Conservation (phyloP, 2,113 vertebrate genomes). For the Gopherus evgoodei region DNA sequence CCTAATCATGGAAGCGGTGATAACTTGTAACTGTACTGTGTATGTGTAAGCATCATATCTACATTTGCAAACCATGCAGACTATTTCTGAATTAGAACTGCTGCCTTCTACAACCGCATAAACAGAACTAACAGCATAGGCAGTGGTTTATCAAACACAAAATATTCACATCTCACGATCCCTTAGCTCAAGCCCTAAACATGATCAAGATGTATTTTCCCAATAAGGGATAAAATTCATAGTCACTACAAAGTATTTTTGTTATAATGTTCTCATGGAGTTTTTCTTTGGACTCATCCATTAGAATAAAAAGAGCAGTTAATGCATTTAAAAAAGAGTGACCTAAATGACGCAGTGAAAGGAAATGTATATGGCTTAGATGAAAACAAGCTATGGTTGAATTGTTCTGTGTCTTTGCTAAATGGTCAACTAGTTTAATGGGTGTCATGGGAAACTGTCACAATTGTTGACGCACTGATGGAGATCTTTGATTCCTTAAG, state of each 20-base stretch:
- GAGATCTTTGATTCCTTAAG: neutral
- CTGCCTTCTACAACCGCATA: neutral
- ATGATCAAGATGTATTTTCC: neutral
- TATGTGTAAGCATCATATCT: neutral
- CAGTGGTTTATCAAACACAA: neutral
- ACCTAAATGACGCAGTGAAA: neutral
- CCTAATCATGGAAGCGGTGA: neutral
- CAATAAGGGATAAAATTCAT: neutral
- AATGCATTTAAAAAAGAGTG: neutral
- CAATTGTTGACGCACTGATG: neutral
- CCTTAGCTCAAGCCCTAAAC: neutral
- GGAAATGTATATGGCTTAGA: neutral
- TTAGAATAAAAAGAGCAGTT: neutral
- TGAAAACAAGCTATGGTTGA: neutral
- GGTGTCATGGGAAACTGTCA: neutral
- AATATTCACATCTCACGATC: neutral
- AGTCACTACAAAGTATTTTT: neutral
- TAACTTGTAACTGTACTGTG: fast-evolving
- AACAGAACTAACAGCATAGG: neutral
- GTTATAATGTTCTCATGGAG: neutral
- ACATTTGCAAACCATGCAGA: neutral
- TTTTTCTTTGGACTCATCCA: neutral
- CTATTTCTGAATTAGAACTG: neutral
- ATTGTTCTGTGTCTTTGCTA: neutral
- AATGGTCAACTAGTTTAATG: neutral